Percentiles rank a stretch among this genome's conserved stretches.
phyloP scores from a whole-genome alignment of 2,888 invertebrate species.

The Phyllotreta striolata region DNA sequence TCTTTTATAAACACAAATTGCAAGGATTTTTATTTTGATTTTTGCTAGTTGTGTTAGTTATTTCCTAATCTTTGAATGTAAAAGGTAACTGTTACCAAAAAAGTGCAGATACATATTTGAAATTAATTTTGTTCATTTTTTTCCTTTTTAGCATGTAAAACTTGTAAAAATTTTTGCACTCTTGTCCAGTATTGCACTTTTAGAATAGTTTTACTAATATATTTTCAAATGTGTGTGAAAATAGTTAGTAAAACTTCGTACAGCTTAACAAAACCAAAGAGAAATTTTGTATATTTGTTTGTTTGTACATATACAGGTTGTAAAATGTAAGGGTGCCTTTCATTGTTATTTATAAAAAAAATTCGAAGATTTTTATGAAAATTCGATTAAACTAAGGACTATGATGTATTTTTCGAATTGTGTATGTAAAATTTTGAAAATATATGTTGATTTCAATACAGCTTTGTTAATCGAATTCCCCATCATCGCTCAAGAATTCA shows the following conservation, averaged over 20 bases:
- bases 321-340: constrained; percentile 49
- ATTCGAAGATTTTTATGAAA: constrained; percentile 36
- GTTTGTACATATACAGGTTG: constrained; percentile 38
- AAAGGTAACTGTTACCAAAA: constrained; percentile 24
- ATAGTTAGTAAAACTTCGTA: constrained; percentile 60
- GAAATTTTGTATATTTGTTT: constrained; percentile 31
- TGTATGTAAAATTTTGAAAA: constrained; percentile 47
- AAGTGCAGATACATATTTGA: constrained; percentile 30
- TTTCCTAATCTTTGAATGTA: constrained; percentile 14
- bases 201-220: constrained; percentile 55
- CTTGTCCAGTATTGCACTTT: constrained; percentile 58
- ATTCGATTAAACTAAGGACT: constrained; percentile 38
- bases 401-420: constrained; percentile 45
- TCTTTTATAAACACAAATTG: neutral
- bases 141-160: constrained; percentile 37
- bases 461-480: neutral
- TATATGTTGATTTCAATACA: constrained; percentile 49
- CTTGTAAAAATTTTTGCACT: constrained; percentile 48
- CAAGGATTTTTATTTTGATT: neutral
- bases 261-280: constrained; percentile 62
- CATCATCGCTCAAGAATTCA: too few species aligned
- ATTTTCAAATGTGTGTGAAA: constrained; percentile 45
- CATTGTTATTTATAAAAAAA: constrained; percentile 40
- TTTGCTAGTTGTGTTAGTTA: neutral
- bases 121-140: constrained; percentile 2